phyloP scores from a whole-genome alignment of 2,888 invertebrate genomes.

The Stramonita haemastoma region DNA sequence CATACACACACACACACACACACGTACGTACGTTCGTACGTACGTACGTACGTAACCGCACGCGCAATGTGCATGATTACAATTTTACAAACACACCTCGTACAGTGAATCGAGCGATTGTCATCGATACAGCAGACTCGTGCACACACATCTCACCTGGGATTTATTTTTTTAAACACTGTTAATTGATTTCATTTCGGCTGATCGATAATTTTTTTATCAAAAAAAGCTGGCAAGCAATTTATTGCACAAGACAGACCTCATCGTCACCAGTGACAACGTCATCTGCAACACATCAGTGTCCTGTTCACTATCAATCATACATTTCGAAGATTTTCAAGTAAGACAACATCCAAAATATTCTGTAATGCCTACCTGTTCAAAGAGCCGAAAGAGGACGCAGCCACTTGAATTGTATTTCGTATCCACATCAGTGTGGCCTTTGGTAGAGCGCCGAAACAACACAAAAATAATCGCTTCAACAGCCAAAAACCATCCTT shows the following conservation, averaged over 20 bases:
- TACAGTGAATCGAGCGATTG: no score
- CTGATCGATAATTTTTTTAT: neutral
- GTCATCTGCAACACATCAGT: neutral
- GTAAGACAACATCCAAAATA: neutral
- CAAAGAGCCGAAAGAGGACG: conserved; percentile 59
- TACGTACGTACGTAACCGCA: no score
- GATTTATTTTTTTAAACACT: neutral
- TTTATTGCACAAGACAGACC: neutral
- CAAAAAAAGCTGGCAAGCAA: neutral
- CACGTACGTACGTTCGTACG: no score
- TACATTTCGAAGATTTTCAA: neutral
- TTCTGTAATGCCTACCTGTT: conserved; percentile 55
- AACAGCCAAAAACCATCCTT: conserved; percentile 52
- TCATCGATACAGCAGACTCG: no score
- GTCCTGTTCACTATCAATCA: no score
- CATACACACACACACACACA: neutral
- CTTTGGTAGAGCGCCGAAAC: conserved; percentile 49
- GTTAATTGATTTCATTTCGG: neutral
- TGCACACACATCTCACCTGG: neutral
- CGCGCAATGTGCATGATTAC: no score
- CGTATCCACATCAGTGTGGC: conserved; percentile 65
- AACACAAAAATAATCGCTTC: conserved; percentile 51
- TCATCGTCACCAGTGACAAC: neutral
- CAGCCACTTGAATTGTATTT: conserved; percentile 53
- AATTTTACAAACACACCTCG: no score